Percentiles rank a stretch among this genome's conserved stretches.
Evolutionary conservation across 2,888 invertebrate genomes (phyloP).

Genomic region (Aradus depressus): DNA sequence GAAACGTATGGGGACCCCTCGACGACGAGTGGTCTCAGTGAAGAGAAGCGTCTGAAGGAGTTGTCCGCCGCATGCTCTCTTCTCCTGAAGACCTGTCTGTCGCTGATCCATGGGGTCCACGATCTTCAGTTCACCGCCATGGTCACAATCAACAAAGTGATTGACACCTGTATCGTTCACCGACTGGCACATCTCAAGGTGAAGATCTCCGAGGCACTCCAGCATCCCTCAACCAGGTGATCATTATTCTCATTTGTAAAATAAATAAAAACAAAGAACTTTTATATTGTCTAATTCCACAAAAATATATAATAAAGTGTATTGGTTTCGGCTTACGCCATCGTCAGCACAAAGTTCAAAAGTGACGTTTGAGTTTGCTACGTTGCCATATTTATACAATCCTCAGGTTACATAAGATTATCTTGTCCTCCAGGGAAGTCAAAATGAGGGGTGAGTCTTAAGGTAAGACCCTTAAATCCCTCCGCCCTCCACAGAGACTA

Average conservation of each 20-base stretch:
- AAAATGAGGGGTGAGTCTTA: too few species aligned
- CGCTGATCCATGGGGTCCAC: conserved; percentile 46
- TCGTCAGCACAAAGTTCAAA: too few species aligned
- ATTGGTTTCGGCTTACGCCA: too few species aligned
- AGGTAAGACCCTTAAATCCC: too few species aligned
- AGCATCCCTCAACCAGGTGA: conserved; percentile 32
- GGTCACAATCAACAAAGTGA: conserved; percentile 46
- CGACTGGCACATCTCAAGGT: conserved; percentile 34
- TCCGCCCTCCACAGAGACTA: too few species aligned
- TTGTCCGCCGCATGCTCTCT: conserved; percentile 41
- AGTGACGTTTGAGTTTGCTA: too few species aligned
- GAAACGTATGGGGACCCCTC: conserved; percentile 34
- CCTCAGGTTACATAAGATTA: too few species aligned
- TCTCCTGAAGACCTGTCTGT: conserved; percentile 43
- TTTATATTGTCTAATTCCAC: too few species aligned
- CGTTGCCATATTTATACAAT: too few species aligned
- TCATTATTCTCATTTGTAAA: conserved; percentile 7
- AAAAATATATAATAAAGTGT: too few species aligned
- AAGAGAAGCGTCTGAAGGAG: conserved; percentile 31
- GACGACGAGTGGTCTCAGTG: conserved; percentile 2
- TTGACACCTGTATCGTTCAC: conserved; percentile 42
- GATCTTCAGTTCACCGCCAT: conserved; percentile 49
- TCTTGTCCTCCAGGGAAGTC: too few species aligned
- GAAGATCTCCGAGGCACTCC: conserved; percentile 31
- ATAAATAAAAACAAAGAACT: too few species aligned